phyloP scores from a whole-genome alignment of 2,113 vertebrate species.

The Prunella himalayana region DNA sequence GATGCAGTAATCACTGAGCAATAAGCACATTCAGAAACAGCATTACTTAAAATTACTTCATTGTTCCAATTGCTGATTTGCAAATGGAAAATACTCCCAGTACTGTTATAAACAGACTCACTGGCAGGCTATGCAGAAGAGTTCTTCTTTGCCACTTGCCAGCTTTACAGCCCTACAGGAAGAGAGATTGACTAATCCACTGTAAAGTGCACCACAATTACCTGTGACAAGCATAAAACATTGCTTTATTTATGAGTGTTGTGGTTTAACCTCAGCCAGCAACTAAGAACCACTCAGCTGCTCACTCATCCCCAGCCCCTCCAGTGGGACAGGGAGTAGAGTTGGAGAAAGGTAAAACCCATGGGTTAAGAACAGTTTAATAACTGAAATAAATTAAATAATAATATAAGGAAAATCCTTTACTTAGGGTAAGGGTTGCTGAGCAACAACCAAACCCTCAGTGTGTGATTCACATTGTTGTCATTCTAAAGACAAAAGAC shows the following conservation, averaged over 20 bases:
- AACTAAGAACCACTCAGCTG: background rate
- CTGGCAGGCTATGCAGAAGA: background rate
- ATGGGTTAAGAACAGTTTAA: background rate
- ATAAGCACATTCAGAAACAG: background rate
- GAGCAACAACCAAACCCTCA: background rate
- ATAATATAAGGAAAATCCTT: background rate
- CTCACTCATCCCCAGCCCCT: background rate
- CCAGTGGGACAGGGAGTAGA: background rate
- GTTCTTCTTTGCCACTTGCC: background rate
- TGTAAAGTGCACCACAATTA: background rate
- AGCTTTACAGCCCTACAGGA: background rate
- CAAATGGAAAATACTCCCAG: background rate
- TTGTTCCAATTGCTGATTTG: slow-evolving; percentile 22
- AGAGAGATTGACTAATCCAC: background rate
- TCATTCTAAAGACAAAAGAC: background rate
- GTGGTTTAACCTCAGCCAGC: background rate
- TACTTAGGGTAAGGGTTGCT: background rate
- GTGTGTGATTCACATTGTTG: background rate
- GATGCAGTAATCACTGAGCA: slow-evolving; percentile 35
- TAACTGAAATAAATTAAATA: background rate
- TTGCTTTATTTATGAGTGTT: background rate
- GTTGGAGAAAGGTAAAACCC: background rate
- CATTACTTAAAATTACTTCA: background rate
- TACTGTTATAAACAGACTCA: background rate
- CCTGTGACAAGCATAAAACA: background rate